A percentile compares a stretch with the other conserved stretches of the same genome.
These are phyloP conservation scores for Datnioides undecimradiatus DNA, from an alignment of 2,113 vertebrate genomes.

Conservation along the genomic window DNA sequence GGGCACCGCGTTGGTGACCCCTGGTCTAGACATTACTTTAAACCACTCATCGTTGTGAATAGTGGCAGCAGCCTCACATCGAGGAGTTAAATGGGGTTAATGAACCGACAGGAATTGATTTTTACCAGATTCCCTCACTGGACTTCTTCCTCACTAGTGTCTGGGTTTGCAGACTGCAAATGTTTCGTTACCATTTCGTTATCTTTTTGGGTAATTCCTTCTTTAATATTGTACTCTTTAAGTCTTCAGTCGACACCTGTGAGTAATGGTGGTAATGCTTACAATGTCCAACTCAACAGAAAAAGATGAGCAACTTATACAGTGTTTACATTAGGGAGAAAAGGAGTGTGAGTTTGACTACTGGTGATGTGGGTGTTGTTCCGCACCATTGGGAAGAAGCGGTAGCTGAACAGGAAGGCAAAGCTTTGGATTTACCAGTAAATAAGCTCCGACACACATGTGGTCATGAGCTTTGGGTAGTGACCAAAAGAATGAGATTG, in stretches of 20 bases:
- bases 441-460: too few relatives aligned
- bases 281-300: not conserved
- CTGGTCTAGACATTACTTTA: too few relatives aligned
- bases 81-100: slow-evolving; percentile 9
- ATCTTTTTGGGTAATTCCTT: not conserved
- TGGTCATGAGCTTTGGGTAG: too few relatives aligned
- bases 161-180: not conserved
- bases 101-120: slow-evolving; percentile 28
- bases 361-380: too few relatives aligned
- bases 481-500: too few relatives aligned
- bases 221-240: not conserved
- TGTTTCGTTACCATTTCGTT: not conserved
- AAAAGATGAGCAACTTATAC: not conserved
- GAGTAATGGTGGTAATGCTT: not conserved
- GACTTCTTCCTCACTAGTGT: not conserved
- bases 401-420: too few relatives aligned
- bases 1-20: too few relatives aligned
- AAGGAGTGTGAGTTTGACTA: too few relatives aligned
- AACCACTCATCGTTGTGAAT: slow-evolving; percentile 9
- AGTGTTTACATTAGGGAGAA: too few relatives aligned
- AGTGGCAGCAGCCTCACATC: not conserved
- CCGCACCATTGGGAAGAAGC: too few relatives aligned
- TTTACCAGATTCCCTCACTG: not conserved
- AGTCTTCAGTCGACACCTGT: not conserved
- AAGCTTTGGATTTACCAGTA: too few relatives aligned